Evolutionary conservation across 2,113 vertebrate species (phyloP).

Genomic region (Solenodon paradoxus): DNA sequence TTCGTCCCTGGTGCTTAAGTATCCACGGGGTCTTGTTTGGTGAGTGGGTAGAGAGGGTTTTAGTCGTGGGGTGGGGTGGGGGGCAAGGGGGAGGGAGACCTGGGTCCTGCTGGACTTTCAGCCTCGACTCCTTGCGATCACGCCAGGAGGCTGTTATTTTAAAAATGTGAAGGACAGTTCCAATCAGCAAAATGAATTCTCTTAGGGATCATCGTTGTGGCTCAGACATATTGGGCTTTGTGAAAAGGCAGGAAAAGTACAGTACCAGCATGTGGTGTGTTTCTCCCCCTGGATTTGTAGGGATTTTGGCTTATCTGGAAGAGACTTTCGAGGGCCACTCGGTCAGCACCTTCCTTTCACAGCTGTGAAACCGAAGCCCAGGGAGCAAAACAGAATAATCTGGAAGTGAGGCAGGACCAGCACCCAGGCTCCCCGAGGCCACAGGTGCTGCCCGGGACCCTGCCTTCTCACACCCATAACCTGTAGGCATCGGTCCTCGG

Average conservation of each 20-base stretch:
- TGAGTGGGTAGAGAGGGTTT: neutral
- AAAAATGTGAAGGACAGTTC: neutral
- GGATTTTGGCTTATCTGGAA: neutral
- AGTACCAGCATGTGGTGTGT: rapidly evolving
- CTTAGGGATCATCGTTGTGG: neutral
- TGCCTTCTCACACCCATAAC: rapidly evolving
- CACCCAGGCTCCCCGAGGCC: neutral
- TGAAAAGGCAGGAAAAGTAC: neutral
- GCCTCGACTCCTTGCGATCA: neutral
- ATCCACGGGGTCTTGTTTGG: neutral
- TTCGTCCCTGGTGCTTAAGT: neutral
- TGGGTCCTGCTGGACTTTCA: rapidly evolving
- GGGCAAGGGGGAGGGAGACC: neutral
- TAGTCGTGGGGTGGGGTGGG: neutral
- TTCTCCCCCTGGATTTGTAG: neutral
- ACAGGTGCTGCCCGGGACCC: neutral
- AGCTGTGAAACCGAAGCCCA: neutral
- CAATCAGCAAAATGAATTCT: neutral
- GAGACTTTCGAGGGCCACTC: neutral
- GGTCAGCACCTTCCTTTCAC: neutral
- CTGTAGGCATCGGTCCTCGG: neutral
- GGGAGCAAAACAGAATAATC: neutral
- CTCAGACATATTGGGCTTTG: neutral
- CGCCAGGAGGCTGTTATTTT: neutral
- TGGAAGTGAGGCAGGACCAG: neutral